phyloP scores from a whole-genome alignment of 2,888 invertebrate genomes.

The Tanaodytes sp. region DNA sequence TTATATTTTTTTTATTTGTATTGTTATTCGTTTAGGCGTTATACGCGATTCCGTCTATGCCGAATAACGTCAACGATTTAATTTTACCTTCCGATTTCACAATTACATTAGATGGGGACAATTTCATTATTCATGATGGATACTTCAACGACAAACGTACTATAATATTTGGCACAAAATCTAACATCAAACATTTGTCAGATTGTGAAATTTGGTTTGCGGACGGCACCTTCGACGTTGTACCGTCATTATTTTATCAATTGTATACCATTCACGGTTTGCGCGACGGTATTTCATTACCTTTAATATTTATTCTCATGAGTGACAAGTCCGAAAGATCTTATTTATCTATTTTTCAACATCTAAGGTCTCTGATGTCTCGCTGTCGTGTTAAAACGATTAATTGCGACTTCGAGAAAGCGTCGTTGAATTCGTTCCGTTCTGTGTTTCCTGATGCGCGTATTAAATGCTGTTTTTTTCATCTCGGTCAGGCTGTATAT shows the following conservation, averaged over 20 bases:
- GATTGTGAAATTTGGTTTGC: slow-evolving; percentile 2
- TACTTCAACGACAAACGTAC: too few relatives aligned
- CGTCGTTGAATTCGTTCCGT: neutral
- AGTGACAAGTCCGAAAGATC: slow-evolving; percentile 1
- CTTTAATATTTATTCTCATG: neutral
- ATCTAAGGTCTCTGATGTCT: neutral
- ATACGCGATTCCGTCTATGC: too few relatives aligned
- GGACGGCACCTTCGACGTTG: slow-evolving; percentile 1
- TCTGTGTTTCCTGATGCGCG: neutral
- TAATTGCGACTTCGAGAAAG: neutral
- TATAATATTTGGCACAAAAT: neutral
- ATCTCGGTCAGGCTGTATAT: slow-evolving; percentile 7
- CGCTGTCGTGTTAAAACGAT: neutral
- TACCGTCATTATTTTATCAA: slow-evolving; percentile 6
- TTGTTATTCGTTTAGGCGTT: too few relatives aligned
- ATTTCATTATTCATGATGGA: too few relatives aligned
- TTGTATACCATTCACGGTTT: slow-evolving; percentile 3
- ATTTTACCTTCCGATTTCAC: too few relatives aligned
- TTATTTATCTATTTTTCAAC: neutral
- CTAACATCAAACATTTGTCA: neutral
- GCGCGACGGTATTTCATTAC: neutral
- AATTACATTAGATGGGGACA: too few relatives aligned
- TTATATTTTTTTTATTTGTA: too few relatives aligned
- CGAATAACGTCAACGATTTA: too few relatives aligned
- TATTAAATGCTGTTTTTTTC: slow-evolving; percentile 10